Evolutionary conservation across 2,888 invertebrate species (phyloP), one percentile per base, ranked within the genome.

Genomic region (Molorchus minor): DNA sequence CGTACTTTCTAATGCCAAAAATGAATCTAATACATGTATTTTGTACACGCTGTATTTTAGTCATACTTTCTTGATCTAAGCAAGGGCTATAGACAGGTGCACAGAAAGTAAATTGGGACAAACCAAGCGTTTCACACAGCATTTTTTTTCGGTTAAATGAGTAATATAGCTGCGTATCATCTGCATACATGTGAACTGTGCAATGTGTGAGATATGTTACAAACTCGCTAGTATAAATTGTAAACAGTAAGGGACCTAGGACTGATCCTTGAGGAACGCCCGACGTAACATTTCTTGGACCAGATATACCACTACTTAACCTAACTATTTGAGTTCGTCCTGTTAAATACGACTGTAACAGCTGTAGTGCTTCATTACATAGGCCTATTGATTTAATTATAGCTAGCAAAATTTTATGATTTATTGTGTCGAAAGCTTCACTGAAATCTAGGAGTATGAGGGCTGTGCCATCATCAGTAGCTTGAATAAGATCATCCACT

Each of bases 381-480:
- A n/a, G 7, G 15, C 38, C 25, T n/a, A n/a, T 12, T n/a, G n/a
- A 3, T 7, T 3, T 33, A 3, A 33, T 3, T n/a, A 33, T 33
- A 33, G 35, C 4, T 2, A 33, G 4, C 3, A 38, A 12, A 4
- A 38, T 12, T 7, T 3, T 8, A 15, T 38, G 38, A n/a, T 12
- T 16, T 15, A 38, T 4, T 36, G 19, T 4, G 8, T 20, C 16
- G 13, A 52, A 52, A 13, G 41, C 41, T 52, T 52, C 12, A 21
- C 12, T n/a, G 25, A 19, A 21, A 21, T 40, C 41, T 15, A 41
- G 1, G 10, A 40, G 13, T 41, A 21, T 16, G 10, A 52, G 8
- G n/a, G 2, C 19, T 17, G 40, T 41, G 17, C 17, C 17, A 5
- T 17, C 21, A 52, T 52, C 52, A 41, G 41, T 41, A 41, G 52